Percentiles rank a stretch among this genome's conserved stretches.
Evolutionary conservation across 2,888 invertebrate species (phyloP).

Genomic region (Notocelia uddmanniana): DNA sequence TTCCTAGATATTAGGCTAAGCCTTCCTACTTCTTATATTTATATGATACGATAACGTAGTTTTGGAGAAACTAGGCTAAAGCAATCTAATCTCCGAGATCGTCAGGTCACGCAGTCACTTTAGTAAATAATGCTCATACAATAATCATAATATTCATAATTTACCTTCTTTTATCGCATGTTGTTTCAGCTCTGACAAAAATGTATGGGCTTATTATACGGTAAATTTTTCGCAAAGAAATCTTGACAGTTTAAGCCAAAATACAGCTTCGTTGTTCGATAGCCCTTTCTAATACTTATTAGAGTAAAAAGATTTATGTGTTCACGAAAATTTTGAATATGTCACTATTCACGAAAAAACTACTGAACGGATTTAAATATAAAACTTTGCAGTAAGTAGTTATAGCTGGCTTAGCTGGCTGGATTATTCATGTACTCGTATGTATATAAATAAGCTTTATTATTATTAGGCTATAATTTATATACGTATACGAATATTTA

Average conservation of each 20-base stretch:
- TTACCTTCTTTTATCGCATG: too few species aligned
- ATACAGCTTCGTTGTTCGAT: too few species aligned
- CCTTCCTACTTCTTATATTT: neutral
- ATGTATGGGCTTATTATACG: too few species aligned
- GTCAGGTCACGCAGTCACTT: conserved; percentile 33
- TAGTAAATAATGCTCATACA: conserved; percentile 15
- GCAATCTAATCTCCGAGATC: neutral
- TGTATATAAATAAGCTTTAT: too few species aligned
- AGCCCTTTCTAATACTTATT: neutral
- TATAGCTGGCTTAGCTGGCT: too few species aligned
- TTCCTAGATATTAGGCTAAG: too few species aligned
- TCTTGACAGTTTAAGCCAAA: too few species aligned
- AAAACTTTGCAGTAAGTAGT: neutral
- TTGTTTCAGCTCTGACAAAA: too few species aligned
- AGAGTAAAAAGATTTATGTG: neutral
- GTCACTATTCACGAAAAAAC: neutral
- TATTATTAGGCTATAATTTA: neutral
- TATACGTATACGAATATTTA: neutral
- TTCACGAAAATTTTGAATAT: neutral
- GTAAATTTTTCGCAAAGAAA: too few species aligned
- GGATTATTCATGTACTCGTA: too few species aligned
- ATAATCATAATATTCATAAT: neutral
- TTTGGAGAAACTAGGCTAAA: conserved; percentile 25
- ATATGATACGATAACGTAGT: neutral
- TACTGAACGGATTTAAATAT: neutral